Evolutionary conservation across 2,888 invertebrate genomes (phyloP).

Genomic region (Himalopsyche anomala): DNA sequence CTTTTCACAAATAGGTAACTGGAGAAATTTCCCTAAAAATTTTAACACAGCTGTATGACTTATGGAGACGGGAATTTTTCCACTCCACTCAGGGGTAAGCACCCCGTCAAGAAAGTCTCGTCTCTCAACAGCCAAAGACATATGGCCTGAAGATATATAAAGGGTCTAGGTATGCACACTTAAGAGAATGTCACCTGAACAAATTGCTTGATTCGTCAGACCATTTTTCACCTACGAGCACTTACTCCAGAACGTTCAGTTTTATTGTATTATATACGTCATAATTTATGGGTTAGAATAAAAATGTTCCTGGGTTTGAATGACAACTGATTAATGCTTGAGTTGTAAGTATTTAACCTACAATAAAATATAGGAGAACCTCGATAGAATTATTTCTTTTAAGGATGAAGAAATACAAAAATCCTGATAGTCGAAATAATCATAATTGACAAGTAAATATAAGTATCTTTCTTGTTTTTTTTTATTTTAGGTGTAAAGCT

Average conservation of each 20-base stretch:
- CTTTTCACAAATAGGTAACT: neutral
- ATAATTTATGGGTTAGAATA: neutral
- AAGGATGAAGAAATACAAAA: too few relatives aligned
- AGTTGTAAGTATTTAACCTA: too few relatives aligned
- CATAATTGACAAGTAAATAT: too few relatives aligned
- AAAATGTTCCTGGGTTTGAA: neutral
- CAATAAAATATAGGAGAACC: too few relatives aligned
- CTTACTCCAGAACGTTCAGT: slow-evolving; percentile 35
- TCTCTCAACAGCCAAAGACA: slow-evolving; percentile 41
- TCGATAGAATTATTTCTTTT: too few relatives aligned
- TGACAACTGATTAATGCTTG: neutral
- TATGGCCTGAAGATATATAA: slow-evolving; percentile 54
- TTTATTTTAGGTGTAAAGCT: too few relatives aligned
- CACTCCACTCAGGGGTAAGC: neutral
- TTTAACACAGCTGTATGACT: slow-evolving; percentile 8
- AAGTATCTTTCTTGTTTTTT: too few relatives aligned
- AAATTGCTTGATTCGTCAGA: slow-evolving; percentile 62
- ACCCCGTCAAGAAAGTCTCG: slow-evolving; percentile 1
- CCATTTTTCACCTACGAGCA: slow-evolving; percentile 58
- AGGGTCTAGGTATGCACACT: slow-evolving; percentile 46
- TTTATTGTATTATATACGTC: slow-evolving; percentile 46
- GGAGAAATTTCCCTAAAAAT: neutral
- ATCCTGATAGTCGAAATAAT: too few relatives aligned
- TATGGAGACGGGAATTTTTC: slow-evolving; percentile 2
- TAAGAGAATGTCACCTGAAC: slow-evolving; percentile 61